Conservation (phyloP, 2,888 invertebrate genomes). For the Thereva nobilitata region DNA sequence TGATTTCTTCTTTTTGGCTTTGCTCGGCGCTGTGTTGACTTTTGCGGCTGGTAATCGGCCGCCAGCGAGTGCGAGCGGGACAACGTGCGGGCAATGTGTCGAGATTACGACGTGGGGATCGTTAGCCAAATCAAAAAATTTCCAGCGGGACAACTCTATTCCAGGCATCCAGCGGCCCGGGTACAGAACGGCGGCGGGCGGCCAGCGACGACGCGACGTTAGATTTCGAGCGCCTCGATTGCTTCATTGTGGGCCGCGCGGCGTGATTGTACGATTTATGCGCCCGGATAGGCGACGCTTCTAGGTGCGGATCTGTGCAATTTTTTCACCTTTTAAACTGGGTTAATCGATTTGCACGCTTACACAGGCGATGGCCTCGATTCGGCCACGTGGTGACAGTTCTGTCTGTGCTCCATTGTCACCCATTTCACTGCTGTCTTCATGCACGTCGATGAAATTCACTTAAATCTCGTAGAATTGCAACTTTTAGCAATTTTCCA, state of each 20-base stretch:
- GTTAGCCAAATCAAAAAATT: slow-evolving; percentile 38
- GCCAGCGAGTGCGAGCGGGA: slow-evolving; percentile 4
- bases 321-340: slow-evolving; percentile 10
- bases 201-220: too few relatives aligned
- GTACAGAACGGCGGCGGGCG: not conserved
- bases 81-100: not conserved
- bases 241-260: slow-evolving; percentile 23
- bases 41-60: slow-evolving; percentile 13
- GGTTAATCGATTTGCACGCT: slow-evolving; percentile 26
- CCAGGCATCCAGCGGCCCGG: slow-evolving; percentile 19
- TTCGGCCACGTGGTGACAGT: slow-evolving; percentile 6
- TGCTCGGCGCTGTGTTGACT: slow-evolving; percentile 15
- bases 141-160: slow-evolving; percentile 35
- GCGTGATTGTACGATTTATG: slow-evolving; percentile 27
- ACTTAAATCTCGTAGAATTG: too few relatives aligned
- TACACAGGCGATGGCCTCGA: slow-evolving; percentile 13
- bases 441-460: too few relatives aligned
- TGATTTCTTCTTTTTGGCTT: slow-evolving; percentile 29
- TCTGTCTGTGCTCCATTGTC: not conserved
- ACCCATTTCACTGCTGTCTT: too few relatives aligned
- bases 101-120: slow-evolving; percentile 36
- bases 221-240: slow-evolving; percentile 7
- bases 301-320: slow-evolving; percentile 26
- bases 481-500: too few relatives aligned
- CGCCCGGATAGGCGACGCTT: not conserved